phyloP scores from a whole-genome alignment of 2,797 vertebrate species.

The Carcharodon carcharias region DNA sequence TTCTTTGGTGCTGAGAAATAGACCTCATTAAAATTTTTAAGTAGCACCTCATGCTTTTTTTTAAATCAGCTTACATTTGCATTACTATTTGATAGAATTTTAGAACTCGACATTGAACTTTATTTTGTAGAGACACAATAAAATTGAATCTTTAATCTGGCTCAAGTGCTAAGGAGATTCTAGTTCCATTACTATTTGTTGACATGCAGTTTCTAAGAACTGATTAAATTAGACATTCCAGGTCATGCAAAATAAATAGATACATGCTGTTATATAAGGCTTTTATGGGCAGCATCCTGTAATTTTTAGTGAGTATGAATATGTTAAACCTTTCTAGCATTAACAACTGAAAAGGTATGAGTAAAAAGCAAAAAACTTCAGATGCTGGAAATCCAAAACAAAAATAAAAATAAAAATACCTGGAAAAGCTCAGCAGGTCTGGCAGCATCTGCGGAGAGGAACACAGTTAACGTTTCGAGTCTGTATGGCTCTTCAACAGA shows the following conservation, averaged over 20 bases:
- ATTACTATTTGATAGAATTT: neutral
- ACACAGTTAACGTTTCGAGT: too few relatives aligned
- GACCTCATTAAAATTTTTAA: neutral
- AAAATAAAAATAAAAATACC: too few relatives aligned
- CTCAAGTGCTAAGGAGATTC: neutral
- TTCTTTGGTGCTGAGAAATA: neutral
- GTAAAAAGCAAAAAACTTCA: too few relatives aligned
- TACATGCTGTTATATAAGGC: neutral
- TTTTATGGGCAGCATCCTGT: neutral
- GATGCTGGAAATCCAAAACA: too few relatives aligned
- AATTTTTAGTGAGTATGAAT: neutral
- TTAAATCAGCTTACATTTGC: neutral
- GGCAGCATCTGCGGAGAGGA: too few relatives aligned
- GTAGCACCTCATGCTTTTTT: neutral
- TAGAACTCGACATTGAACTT: neutral
- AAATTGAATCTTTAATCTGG: neutral
- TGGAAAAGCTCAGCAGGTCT: too few relatives aligned
- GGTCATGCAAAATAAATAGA: neutral
- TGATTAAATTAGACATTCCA: neutral
- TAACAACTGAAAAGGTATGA: neutral
- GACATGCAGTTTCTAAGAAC: neutral
- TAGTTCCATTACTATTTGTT: neutral
- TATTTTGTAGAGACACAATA: neutral
- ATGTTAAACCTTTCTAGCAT: neutral
- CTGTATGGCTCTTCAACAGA: too few relatives aligned